Evolutionary conservation across 2,113 vertebrate species (phyloP).

Genomic region (Xenopus borealis): DNA sequence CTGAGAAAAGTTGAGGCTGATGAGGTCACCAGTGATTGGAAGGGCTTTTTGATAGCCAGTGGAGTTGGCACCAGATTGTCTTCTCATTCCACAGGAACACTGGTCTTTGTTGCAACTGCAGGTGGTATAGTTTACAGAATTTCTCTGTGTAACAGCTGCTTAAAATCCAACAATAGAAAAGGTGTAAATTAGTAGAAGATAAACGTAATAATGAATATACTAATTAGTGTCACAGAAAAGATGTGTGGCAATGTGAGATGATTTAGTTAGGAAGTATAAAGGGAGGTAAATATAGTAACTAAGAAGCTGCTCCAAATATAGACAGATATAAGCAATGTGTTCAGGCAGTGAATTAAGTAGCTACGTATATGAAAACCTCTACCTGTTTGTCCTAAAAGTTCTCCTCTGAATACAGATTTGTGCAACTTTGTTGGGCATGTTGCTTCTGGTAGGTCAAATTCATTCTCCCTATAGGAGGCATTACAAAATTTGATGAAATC

Average conservation of each 20-base stretch:
- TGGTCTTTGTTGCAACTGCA: constrained; percentile 14
- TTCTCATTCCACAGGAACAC: constrained; percentile 1
- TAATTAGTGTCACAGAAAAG: no score
- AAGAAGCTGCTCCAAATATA: no score
- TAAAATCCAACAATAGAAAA: not conserved
- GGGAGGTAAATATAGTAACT: no score
- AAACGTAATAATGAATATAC: not conserved
- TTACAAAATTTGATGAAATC: not conserved
- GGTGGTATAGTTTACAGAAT: not conserved
- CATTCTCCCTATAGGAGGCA: constrained; percentile 19
- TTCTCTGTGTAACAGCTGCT: not conserved
- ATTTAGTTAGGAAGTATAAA: not conserved
- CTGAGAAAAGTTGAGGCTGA: not conserved
- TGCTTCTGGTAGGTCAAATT: constrained; percentile 11
- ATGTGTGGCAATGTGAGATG: not conserved
- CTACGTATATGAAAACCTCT: not conserved
- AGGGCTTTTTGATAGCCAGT: not conserved
- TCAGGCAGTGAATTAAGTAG: no score
- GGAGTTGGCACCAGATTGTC: not conserved
- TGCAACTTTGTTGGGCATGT: constrained; percentile 4
- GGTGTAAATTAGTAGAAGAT: not conserved
- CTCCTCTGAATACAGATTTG: not conserved
- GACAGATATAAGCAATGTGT: no score
- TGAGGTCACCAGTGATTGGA: not conserved
- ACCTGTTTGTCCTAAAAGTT: not conserved